Evolutionary conservation across 2,797 vertebrate genomes (phyloP).

Genomic region (Gobionotothen gibberifrons): DNA sequence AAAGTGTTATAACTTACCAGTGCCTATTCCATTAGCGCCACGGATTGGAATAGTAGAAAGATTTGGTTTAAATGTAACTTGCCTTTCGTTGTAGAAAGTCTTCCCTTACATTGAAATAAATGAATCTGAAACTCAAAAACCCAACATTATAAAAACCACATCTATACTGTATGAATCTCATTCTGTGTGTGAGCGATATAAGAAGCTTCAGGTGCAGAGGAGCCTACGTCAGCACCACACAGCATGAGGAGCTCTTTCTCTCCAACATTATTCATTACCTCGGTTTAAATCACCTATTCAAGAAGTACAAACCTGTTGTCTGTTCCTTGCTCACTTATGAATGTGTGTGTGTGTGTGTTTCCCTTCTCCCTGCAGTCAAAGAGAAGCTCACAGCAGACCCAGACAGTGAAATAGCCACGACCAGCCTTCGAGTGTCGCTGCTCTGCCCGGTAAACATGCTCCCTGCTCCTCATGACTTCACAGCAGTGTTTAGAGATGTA

Average conservation of each 20-base stretch:
- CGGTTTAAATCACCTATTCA: neutral
- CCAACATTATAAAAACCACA: too few species aligned
- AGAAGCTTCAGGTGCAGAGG: neutral
- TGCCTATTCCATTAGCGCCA: too few species aligned
- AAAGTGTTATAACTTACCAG: too few species aligned
- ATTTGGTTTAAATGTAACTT: too few species aligned
- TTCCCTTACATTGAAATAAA: too few species aligned
- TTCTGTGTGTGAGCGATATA: neutral
- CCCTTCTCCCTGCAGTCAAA: slow-evolving; percentile 88
- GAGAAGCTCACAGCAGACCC: slow-evolving; percentile 97
- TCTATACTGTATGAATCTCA: too few species aligned
- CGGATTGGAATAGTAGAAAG: too few species aligned
- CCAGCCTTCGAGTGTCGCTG: slow-evolving; percentile 95
- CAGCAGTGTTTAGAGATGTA: slow-evolving; percentile 15
- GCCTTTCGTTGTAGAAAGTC: too few species aligned
- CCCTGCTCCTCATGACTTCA: slow-evolving; percentile 13
- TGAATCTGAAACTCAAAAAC: too few species aligned
- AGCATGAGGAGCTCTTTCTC: slow-evolving; percentile 1
- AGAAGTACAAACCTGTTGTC: neutral
- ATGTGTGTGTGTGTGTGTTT: slow-evolving; percentile 6
- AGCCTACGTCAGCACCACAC: neutral
- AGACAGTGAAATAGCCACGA: slow-evolving; percentile 98
- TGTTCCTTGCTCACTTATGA: slow-evolving; percentile 3
- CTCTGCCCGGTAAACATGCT: slow-evolving; percentile 92
- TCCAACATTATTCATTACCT: slow-evolving; percentile 1